Evolutionary conservation across 1,140 invertebrate genomes (phyloP).

Genomic region (Parapsyche elsis): DNA sequence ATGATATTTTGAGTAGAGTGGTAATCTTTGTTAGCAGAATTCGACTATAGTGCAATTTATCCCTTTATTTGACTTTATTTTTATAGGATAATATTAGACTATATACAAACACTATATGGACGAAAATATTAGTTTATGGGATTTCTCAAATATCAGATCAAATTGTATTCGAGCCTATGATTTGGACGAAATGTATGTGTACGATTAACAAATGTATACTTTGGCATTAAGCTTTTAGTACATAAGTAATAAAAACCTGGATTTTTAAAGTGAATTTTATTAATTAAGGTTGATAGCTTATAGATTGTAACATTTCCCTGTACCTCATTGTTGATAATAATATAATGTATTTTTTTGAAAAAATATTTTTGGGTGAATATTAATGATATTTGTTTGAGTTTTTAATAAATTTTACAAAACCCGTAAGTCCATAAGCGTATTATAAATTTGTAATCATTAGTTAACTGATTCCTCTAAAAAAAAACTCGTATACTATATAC

Average conservation of each 20-base stretch:
- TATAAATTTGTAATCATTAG: slow-evolving; percentile 16
- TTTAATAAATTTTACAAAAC: slow-evolving; percentile 37
- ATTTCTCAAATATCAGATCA: too few species aligned
- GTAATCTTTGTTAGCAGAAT: too few species aligned
- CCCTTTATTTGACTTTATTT: too few species aligned
- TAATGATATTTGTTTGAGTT: slow-evolving; percentile 17
- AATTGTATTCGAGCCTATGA: slow-evolving; percentile 5
- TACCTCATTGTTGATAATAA: slow-evolving; percentile 53
- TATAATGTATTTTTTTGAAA: slow-evolving; percentile 42
- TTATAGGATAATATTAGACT: too few species aligned
- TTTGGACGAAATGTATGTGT: neutral
- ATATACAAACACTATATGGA: neutral
- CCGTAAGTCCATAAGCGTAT: slow-evolving; percentile 30
- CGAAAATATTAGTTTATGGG: neutral
- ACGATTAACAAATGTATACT: slow-evolving; percentile 39
- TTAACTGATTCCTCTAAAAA: neutral
- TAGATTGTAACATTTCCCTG: slow-evolving; percentile 46
- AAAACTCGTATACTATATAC: slow-evolving; percentile 30
- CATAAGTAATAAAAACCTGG: slow-evolving; percentile 25
- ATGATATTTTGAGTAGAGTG: too few species aligned
- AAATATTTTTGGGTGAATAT: slow-evolving; percentile 40
- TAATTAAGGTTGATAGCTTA: slow-evolving; percentile 41
- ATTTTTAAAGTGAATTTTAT: slow-evolving; percentile 29
- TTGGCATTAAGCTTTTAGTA: slow-evolving; percentile 26
- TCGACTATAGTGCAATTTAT: too few species aligned